phyloP scores from a whole-genome alignment of 2,888 invertebrate species.

The Calliscelio sp. region DNA sequence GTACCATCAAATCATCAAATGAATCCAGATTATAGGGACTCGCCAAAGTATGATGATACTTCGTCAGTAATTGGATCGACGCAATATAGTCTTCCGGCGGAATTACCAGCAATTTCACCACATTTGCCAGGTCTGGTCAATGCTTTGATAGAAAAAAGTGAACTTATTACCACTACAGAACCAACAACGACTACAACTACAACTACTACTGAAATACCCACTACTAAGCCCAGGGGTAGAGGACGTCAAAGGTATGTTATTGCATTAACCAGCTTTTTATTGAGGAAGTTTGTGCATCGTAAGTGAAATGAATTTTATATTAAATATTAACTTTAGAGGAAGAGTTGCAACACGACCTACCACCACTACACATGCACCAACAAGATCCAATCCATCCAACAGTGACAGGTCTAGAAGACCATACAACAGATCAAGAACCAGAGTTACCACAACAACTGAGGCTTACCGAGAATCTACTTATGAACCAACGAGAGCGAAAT shows the following conservation, averaged over 20 bases:
- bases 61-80: constrained; percentile 83
- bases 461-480: constrained; percentile 81
- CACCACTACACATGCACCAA: constrained; percentile 76
- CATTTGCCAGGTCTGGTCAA: constrained; percentile 88
- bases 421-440: constrained; percentile 81
- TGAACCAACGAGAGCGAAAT: constrained; percentile 81
- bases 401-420: constrained; percentile 81
- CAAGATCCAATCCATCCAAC: constrained; percentile 71
- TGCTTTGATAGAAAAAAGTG: constrained; percentile 87
- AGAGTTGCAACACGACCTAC: constrained; percentile 79
- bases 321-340: constrained; percentile 74
- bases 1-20: constrained; percentile 72
- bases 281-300: not conserved
- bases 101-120: constrained; percentile 88
- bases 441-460: constrained; percentile 82
- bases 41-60: constrained; percentile 62
- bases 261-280: not conserved
- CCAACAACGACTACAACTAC: constrained; percentile 74
- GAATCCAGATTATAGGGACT: constrained; percentile 71
- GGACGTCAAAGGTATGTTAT: constrained; percentile 79
- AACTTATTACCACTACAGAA: constrained; percentile 77
- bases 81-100: constrained; percentile 87
- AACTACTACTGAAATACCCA: constrained; percentile 76
- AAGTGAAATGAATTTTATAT: constrained; percentile 12
- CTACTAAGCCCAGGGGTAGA: constrained; percentile 80